phyloP scores from a whole-genome alignment of 92 coral and sea anemone genomes.

The Epizoanthus fatuus region DNA sequence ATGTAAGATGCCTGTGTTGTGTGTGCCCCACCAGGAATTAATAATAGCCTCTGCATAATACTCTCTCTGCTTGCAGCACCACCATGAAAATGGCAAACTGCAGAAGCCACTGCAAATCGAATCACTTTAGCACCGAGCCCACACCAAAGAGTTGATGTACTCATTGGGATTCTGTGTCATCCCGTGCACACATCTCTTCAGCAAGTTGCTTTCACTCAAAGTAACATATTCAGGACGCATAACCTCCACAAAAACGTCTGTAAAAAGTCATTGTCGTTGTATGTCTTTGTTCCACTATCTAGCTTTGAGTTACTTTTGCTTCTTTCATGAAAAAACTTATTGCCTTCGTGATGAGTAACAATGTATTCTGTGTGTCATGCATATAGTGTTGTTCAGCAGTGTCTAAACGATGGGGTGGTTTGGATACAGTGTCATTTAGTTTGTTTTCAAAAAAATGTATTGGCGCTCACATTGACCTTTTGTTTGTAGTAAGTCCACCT shows the following conservation, averaged over 20 bases:
- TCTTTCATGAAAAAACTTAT: too few species aligned
- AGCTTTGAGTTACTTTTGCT: too few species aligned
- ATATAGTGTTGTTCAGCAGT: too few species aligned
- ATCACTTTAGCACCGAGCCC: conserved; percentile 9
- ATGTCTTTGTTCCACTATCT: too few species aligned
- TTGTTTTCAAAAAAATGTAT: too few species aligned
- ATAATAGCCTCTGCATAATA: conserved; percentile 50
- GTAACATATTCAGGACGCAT: conserved; percentile 31
- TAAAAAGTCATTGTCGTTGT: too few species aligned
- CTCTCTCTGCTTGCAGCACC: conserved; percentile 17
- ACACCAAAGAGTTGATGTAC: conserved; percentile 24
- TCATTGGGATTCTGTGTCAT: conserved; percentile 55
- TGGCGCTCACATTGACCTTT: too few species aligned
- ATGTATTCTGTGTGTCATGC: too few species aligned
- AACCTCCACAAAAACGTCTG: conserved; percentile 37
- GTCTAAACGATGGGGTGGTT: too few species aligned
- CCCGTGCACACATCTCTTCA: conserved; percentile 38
- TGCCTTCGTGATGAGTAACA: too few species aligned
- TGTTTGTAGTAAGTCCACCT: too few species aligned
- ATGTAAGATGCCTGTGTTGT: conserved; percentile 18
- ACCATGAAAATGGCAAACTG: conserved; percentile 36
- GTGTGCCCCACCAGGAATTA: conserved; percentile 32
- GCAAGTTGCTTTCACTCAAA: conserved; percentile 26
- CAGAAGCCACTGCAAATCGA: conserved; percentile 25
- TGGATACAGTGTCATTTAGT: too few species aligned